Percentiles rank a stretch among this genome's conserved stretches.
These are phyloP conservation scores for Leptoteleia sp. DNA, from an alignment of 1,140 invertebrate genomes.

Conservation along the genomic window DNA sequence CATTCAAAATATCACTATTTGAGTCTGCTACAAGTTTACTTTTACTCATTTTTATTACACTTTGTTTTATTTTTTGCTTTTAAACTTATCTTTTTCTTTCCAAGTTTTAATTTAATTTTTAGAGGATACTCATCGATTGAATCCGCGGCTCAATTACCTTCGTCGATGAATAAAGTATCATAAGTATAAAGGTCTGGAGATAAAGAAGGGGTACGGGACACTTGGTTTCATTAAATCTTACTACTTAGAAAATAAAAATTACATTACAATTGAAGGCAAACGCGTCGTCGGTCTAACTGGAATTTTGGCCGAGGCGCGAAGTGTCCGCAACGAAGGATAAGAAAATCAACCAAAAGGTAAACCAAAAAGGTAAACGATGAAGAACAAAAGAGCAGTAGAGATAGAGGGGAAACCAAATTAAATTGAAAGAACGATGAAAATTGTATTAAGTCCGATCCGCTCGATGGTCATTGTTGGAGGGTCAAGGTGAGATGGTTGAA, in stretches of 20 bases:
- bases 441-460: slow-evolving; percentile 42
- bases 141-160: slow-evolving; percentile 31
- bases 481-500: neutral
- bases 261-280: slow-evolving; percentile 60
- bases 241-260: slow-evolving; percentile 67
- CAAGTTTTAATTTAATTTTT: slow-evolving; percentile 2
- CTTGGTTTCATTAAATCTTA: slow-evolving; percentile 58
- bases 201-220: slow-evolving; percentile 55
- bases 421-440: slow-evolving; percentile 27
- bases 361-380: slow-evolving; percentile 19
- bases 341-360: slow-evolving; percentile 24
- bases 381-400: slow-evolving; percentile 10
- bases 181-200: slow-evolving; percentile 62
- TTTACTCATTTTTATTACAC: slow-evolving; percentile 15
- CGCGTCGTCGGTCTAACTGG: slow-evolving; percentile 37
- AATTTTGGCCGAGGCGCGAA: slow-evolving; percentile 41
- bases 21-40: slow-evolving; percentile 40
- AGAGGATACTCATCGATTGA: slow-evolving; percentile 8
- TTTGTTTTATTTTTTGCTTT: slow-evolving; percentile 6
- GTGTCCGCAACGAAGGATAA: slow-evolving; percentile 45
- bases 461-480: slow-evolving; percentile 30
- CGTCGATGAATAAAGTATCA: slow-evolving; percentile 45
- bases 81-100: slow-evolving; percentile 2
- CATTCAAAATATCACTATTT: slow-evolving; percentile 64
- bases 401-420: slow-evolving; percentile 16